Evolutionary conservation across 1,140 invertebrate genomes (phyloP), one percentile per base, ranked within the genome.

Genomic region (Zaprionus camerounensis): DNA sequence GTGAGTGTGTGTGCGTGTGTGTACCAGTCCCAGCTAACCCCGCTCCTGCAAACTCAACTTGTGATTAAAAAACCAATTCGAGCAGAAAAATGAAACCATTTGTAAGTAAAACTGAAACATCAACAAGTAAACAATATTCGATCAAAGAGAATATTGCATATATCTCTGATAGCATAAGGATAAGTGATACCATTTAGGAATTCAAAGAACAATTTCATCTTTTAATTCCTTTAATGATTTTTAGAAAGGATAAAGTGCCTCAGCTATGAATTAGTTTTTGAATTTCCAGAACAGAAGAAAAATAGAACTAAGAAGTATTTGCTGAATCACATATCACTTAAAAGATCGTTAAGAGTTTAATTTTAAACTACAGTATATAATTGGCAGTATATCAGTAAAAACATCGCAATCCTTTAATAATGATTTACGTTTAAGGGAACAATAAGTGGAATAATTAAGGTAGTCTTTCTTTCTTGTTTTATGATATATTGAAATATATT

Each of bases 81-180:
- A 57, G 69, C 76, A 56, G 59, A 38, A 82, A 85, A 62, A 90
- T 90, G 91, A 92, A 88, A 77, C 78, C 81, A 85, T 92, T 92
- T 72, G 91, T 92, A 91, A 92, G 91, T 88, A 88, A 75, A 80
- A 38, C 36, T 5, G 0, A 74, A 66, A 57, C 20, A n/a, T 12
- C 1, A 31, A 46, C n/a, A 24, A 34, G 9, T 34, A 3, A 34
- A 11, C 2, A 2, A 34, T 34, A 34, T 34, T 9, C 31, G 31
- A 34, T 31, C 28, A 7, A 34, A 34, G 9, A 34, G 31, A 34
- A 34, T 34, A 34, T 9, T 0, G 9, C 9, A 9, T 34, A 3
- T 11, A 34, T 31, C 31, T 34, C 9, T 34, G 9, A 34, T 34
- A 34, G 31, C 2, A 11, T 34, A 34, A 34, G 41, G 41, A 46